phyloP scores from a whole-genome alignment of 1,140 invertebrate genomes.

The Drosophila neocordata region DNA sequence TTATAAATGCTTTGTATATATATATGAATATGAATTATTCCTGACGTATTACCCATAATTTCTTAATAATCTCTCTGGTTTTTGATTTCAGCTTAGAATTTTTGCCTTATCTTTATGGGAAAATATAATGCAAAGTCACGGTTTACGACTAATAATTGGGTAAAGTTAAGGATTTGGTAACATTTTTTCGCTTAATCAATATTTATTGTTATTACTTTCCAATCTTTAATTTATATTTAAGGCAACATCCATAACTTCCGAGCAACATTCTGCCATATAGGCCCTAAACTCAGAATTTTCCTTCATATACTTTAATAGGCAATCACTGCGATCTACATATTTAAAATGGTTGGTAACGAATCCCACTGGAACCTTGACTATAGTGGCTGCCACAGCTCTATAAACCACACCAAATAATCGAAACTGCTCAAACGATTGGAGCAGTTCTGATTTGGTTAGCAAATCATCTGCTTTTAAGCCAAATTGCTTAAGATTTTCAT shows the following conservation, averaged over 20 bases:
- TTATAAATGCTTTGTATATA: not conserved
- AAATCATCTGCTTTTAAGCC: not conserved
- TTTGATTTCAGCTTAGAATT: no score
- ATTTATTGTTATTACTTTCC: not conserved
- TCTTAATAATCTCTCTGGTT: no score
- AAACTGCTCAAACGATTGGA: constrained; percentile 68
- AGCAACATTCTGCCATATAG: constrained; percentile 50
- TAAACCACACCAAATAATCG: constrained; percentile 64
- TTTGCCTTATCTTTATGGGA: no score
- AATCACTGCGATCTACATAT: constrained; percentile 56
- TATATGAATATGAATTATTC: no score
- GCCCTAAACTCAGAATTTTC: constrained; percentile 42
- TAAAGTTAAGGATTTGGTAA: no score
- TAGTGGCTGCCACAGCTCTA: constrained; percentile 56
- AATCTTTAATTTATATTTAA: constrained; percentile 21
- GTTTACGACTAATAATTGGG: no score
- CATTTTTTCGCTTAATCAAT: not conserved
- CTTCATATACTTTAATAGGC: constrained; percentile 56
- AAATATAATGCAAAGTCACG: no score
- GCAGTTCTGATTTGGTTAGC: constrained; percentile 47
- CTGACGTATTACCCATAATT: not conserved
- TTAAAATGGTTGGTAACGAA: constrained; percentile 66
- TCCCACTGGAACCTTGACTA: constrained; percentile 56
- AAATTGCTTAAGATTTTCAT: constrained; percentile 28
- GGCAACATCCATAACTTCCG: constrained; percentile 64